These are phyloP conservation scores for Amia ocellicauda DNA, from an alignment of 2,113 vertebrate genomes.

Conservation along the genomic window DNA sequence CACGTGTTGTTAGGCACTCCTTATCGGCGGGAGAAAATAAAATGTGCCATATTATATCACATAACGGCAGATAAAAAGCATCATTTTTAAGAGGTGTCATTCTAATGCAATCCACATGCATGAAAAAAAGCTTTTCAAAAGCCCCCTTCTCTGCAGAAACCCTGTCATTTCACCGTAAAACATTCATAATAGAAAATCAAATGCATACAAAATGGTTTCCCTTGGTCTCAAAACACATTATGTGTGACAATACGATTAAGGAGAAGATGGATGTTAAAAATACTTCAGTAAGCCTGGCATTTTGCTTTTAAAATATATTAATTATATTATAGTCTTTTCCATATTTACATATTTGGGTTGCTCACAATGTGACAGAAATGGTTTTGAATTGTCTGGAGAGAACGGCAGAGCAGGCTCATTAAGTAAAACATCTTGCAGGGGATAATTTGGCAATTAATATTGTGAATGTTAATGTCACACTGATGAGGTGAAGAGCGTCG, in stretches of 20 bases:
- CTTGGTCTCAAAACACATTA: slow-evolving; percentile 44
- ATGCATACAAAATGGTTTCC: slow-evolving; percentile 27
- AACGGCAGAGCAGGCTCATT: slow-evolving; percentile 55
- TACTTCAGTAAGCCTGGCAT: slow-evolving; percentile 52
- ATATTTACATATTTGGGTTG: slow-evolving; percentile 66
- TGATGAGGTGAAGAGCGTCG: slow-evolving; percentile 49
- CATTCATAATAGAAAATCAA: slow-evolving; percentile 41
- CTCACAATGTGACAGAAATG: slow-evolving; percentile 55
- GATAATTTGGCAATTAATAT: slow-evolving; percentile 74
- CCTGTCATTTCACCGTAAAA: slow-evolving; percentile 38
- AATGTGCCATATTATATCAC: not conserved
- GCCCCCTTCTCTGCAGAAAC: slow-evolving; percentile 19
- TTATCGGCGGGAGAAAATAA: not conserved
- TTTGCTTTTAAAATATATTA: slow-evolving; percentile 58
- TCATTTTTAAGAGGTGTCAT: slow-evolving; percentile 15
- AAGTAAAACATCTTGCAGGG: slow-evolving; percentile 64
- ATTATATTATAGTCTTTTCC: slow-evolving; percentile 57
- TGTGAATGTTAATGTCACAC: slow-evolving; percentile 63
- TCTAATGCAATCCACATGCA: slow-evolving; percentile 4
- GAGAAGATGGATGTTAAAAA: slow-evolving; percentile 38
- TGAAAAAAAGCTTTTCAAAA: not conserved
- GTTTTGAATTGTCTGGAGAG: slow-evolving; percentile 59
- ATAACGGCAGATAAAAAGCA: slow-evolving; percentile 10
- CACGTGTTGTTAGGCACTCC: not conserved
- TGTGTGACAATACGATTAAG: slow-evolving; percentile 37